Evolutionary conservation across 2,888 invertebrate genomes (phyloP).

Genomic region (Meiosimyza decipiens): DNA sequence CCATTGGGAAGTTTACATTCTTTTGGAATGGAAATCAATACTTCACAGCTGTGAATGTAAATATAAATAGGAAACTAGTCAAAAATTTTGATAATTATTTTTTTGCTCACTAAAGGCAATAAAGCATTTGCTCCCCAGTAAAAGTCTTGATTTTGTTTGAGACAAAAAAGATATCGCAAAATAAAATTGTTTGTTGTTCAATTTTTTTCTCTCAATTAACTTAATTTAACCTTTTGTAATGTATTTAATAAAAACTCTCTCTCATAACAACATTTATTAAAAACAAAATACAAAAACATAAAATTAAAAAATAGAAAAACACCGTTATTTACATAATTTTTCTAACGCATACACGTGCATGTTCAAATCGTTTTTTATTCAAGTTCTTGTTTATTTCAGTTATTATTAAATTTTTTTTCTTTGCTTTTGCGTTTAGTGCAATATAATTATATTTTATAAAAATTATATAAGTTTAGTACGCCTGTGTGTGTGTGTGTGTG

Average conservation of each 20-base stretch:
- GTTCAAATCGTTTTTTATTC: neutral
- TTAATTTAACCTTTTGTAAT: neutral
- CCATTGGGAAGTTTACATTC: too few species aligned
- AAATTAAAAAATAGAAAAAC: conserved; percentile 22
- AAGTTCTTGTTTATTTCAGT: conserved; percentile 15
- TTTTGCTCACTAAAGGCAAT: too few species aligned
- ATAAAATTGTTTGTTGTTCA: neutral
- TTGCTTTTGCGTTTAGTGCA: conserved; percentile 19
- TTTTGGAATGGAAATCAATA: too few species aligned
- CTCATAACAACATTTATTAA: conserved; percentile 3
- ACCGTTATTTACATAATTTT: conserved; percentile 21
- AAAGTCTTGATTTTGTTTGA: too few species aligned
- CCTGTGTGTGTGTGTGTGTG: conserved; percentile 33
- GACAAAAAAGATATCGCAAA: too few species aligned
- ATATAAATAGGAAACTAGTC: too few species aligned
- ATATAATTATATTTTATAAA: neutral
- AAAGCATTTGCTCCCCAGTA: too few species aligned
- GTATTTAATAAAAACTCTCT: conserved; percentile 1
- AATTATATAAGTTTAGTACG: neutral
- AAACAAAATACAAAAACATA: conserved; percentile 5
- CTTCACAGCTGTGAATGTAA: too few species aligned
- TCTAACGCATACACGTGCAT: conserved; percentile 27
- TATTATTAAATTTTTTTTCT: neutral
- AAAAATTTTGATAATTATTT: too few species aligned
- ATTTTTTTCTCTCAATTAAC: too few species aligned